Evolutionary conservation across 2,113 vertebrate species (phyloP), one percentile per base, ranked within the genome.

Genomic region (Tragelaphus scriptus): DNA sequence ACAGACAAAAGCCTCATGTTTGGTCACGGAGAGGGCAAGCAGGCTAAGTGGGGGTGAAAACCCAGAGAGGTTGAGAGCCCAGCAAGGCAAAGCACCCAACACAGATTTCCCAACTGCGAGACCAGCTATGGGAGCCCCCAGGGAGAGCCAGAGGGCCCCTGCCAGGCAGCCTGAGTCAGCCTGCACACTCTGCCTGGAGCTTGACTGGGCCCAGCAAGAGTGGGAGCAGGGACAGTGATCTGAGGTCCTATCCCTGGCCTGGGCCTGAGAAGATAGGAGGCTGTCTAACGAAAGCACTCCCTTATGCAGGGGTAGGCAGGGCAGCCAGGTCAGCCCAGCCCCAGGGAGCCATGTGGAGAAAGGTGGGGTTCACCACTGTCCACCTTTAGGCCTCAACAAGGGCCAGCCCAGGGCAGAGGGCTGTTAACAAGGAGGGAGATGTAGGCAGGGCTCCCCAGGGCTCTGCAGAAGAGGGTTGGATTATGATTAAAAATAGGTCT

Each of bases 281-380:
- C 87, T 71, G 13, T 81, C n/a, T 53, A 77, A 68, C 25, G 8
- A 26, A 95, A 95, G 19, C 87, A 32, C 36, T 93, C 63, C 17
- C 30, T 95, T 40, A 26, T 4, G 26, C 56, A 91, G 23, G 12
- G 13, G 28, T 21, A 68, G 44, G 51, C n/a, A 77, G 47, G 44
- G 61, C 68, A 81, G 30, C 10, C 9, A 16, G 53, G 44, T 23
- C 59, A 75, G 59, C 86, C 32, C 19, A 13, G 53, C 4, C 13
- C 17, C 53, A 26, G 5, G 5, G 9, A 40, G 53, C 59, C 28
- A 40, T 0, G 0, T 49, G 36, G 32, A 51, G n/a, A 53, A 51
- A 47, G 68, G 44, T 11, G 1, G 8, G 2, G 4, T n/a, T 47
- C 56, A 10, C 16, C 65, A 49, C 65, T 5, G 2, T 30, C 56